Conservation (phyloP, 2,888 invertebrate genomes). For the Hemaris fuciformis region DNA sequence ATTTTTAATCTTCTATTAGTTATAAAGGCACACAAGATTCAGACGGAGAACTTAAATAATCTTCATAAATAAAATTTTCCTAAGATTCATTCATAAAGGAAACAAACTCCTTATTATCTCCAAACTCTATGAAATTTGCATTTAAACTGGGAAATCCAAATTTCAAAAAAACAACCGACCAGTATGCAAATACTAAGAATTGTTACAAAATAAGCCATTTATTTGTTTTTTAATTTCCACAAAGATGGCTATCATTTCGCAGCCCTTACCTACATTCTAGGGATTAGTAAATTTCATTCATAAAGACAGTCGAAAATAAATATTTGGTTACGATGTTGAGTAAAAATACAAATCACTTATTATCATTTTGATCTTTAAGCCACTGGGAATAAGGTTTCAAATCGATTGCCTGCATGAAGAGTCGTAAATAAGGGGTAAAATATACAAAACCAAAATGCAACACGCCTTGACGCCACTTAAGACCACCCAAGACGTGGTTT, state of each 20-base stretch:
- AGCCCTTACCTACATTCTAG: slow-evolving; percentile 42
- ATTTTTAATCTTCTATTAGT: no score
- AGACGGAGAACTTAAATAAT: no score
- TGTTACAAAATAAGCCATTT: slow-evolving; percentile 11
- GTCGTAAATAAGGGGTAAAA: slow-evolving; percentile 49
- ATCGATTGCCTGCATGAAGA: slow-evolving; percentile 12
- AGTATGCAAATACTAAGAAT: neutral
- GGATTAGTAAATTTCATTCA: slow-evolving; percentile 74
- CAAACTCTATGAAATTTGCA: no score
- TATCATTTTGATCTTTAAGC: slow-evolving; percentile 24
- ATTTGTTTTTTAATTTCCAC: slow-evolving; percentile 18
- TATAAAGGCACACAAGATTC: no score
- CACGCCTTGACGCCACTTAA: slow-evolving; percentile 70
- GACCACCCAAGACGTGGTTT: slow-evolving; percentile 74
- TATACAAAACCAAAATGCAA: slow-evolving; percentile 62
- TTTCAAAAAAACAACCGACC: neutral
- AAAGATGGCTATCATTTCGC: slow-evolving; percentile 28
- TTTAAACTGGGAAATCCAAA: neutral
- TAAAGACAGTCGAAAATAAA: slow-evolving; percentile 68
- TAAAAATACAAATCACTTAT: slow-evolving; percentile 28
- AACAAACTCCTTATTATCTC: no score
- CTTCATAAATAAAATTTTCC: no score
- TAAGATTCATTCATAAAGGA: no score
- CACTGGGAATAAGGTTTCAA: neutral
- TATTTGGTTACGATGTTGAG: slow-evolving; percentile 60